A percentile compares a stretch with the other conserved stretches of the same genome.
phyloP scores from a whole-genome alignment of 2,797 vertebrate genomes.

The Etheostoma nigrum region DNA sequence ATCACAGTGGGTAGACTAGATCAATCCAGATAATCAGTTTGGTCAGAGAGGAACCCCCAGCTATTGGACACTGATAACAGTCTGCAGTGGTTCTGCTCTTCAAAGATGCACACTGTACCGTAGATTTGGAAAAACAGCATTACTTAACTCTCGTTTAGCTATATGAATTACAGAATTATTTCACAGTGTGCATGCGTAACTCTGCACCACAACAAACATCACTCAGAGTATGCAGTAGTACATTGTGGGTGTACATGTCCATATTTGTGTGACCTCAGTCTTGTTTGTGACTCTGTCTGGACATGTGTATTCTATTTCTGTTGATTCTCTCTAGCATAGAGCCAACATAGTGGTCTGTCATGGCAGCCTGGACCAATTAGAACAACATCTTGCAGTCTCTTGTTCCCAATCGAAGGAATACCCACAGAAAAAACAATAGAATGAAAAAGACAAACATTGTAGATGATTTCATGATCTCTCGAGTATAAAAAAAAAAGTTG shows the following conservation, averaged over 20 bases:
- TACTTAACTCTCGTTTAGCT: neutral
- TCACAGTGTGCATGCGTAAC: neutral
- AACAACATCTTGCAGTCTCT: neutral
- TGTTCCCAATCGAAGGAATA: neutral
- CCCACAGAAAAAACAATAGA: neutral
- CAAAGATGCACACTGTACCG: neutral
- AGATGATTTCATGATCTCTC: neutral
- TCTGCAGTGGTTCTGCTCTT: conserved; percentile 1
- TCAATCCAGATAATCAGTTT: conserved; percentile 7
- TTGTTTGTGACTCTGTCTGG: conserved; percentile 18
- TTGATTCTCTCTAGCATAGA: neutral
- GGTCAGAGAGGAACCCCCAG: conserved; percentile 25
- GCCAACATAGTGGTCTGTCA: neutral
- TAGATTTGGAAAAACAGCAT: neutral
- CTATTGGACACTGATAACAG: neutral
- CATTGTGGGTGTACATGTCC: conserved; percentile 7
- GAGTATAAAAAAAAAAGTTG: no score
- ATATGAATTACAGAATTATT: conserved; percentile 1
- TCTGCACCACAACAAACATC: neutral
- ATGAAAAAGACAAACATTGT: neutral
- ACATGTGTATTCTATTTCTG: conserved; percentile 21
- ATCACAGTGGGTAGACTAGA: neutral
- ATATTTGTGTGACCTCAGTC: conserved; percentile 18
- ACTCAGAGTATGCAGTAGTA: neutral
- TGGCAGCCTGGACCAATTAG: conserved; percentile 39